Evolutionary conservation across 2,888 invertebrate genomes (phyloP).

Genomic region (Linnaemya tessellans): DNA sequence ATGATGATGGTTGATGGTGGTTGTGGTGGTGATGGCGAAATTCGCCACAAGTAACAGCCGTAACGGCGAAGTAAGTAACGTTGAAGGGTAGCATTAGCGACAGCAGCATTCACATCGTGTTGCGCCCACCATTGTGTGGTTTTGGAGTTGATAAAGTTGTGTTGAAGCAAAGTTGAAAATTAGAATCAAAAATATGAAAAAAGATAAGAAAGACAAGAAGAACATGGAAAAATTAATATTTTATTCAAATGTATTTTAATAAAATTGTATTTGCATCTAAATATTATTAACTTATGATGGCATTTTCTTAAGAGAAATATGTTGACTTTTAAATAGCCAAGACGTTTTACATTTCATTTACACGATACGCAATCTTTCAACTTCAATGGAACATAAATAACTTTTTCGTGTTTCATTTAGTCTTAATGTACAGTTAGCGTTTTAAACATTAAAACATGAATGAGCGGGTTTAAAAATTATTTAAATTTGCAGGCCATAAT

Average conservation of each 20-base stretch:
- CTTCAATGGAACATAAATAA: too few relatives aligned
- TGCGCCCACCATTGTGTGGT: constrained; percentile 32
- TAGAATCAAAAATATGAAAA: not conserved
- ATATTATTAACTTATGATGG: not conserved
- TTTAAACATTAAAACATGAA: too few relatives aligned
- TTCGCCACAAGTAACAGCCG: constrained; percentile 55
- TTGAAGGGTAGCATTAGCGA: constrained; percentile 20
- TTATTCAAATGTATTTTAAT: not conserved
- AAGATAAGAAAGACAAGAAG: constrained; percentile 5
- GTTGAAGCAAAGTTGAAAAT: constrained; percentile 1
- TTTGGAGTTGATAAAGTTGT: constrained; percentile 39
- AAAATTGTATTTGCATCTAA: not conserved
- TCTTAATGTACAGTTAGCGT: too few relatives aligned
- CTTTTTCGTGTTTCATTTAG: too few relatives aligned
- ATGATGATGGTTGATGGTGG: not conserved
- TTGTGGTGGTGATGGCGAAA: not conserved
- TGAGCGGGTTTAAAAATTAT: too few relatives aligned
- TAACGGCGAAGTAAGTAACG: constrained; percentile 12
- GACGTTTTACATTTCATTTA: too few relatives aligned
- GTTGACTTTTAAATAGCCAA: too few relatives aligned
- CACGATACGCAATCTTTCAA: too few relatives aligned
- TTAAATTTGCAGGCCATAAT: too few relatives aligned
- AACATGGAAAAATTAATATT: constrained; percentile 7
- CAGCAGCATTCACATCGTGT: constrained; percentile 30
- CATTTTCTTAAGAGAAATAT: too few relatives aligned